Conservation (phyloP, 2,113 vertebrate species). For the Ivindomyrus marchei region DNA sequence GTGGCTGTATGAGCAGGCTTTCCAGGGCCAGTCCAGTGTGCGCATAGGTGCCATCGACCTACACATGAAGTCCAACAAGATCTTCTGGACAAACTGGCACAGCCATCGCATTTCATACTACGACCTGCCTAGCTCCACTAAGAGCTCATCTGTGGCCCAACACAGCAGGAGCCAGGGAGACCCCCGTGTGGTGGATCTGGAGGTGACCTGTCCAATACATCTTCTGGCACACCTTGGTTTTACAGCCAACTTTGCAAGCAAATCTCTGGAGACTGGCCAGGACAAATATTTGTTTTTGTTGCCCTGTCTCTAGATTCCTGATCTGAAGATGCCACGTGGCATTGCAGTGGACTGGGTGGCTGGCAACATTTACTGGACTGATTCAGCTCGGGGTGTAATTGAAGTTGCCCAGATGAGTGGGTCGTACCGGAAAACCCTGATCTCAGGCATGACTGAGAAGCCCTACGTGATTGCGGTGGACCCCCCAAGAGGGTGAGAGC, state of each 20-base stretch:
- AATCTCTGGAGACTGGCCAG: background rate
- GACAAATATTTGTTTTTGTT: background rate
- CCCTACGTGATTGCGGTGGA: constrained; percentile 91
- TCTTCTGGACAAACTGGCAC: constrained; percentile 99
- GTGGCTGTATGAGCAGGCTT: constrained; percentile 87
- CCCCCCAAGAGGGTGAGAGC: constrained; percentile 75
- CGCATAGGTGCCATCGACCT: constrained; percentile 94
- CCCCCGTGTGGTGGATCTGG: constrained; percentile 73
- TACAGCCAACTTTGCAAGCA: background rate
- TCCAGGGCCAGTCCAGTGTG: constrained; percentile 84
- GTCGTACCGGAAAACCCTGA: constrained; percentile 86
- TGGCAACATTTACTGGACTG: constrained; percentile 93
- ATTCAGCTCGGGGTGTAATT: constrained; percentile 89
- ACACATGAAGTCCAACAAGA: constrained; percentile 83
- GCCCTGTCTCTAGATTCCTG: constrained; percentile 72
- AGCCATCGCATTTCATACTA: constrained; percentile 83
- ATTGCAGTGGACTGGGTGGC: constrained; percentile 97
- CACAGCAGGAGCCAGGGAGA: constrained; percentile 81
- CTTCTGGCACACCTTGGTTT: background rate
- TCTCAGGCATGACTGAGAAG: constrained; percentile 96
- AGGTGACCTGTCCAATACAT: constrained; percentile 50
- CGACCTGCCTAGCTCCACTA: constrained; percentile 63
- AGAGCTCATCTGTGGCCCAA: constrained; percentile 61
- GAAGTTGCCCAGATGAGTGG: constrained; percentile 93
- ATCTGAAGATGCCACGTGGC: constrained; percentile 88